A percentile compares a stretch with the other conserved stretches of the same genome.
Conservation (phyloP, 2,113 vertebrate genomes). For the Brachyhypopomus gauderio region DNA sequence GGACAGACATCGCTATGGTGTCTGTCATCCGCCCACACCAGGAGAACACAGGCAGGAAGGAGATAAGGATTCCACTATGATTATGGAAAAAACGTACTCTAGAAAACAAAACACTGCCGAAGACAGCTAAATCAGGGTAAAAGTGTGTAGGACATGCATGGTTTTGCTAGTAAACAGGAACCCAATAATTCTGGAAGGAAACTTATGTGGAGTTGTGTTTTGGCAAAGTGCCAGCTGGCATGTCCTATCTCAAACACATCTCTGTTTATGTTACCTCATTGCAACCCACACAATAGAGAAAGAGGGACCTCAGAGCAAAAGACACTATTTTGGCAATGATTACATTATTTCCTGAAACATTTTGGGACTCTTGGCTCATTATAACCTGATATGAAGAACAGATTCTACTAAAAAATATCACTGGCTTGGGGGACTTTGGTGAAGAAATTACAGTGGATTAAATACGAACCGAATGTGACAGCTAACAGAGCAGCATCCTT, state of each 20-base stretch:
- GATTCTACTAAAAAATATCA: background rate
- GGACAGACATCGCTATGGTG: background rate
- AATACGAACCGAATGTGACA: background rate
- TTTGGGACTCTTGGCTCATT: background rate
- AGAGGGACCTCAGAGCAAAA: background rate
- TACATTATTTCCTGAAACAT: background rate
- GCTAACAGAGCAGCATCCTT: background rate
- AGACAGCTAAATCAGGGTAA: background rate
- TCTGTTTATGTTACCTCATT: constrained; percentile 15
- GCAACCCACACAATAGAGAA: background rate
- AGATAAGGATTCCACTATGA: background rate
- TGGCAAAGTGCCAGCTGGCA: background rate
- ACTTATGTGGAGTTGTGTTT: background rate
- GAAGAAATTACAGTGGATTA: background rate
- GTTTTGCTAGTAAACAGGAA: background rate
- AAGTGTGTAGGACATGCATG: background rate
- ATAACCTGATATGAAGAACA: background rate
- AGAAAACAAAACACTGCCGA: background rate
- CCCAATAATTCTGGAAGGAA: background rate
- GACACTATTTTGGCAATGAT: background rate
- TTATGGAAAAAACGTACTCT: background rate
- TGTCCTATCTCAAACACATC: constrained; percentile 11
- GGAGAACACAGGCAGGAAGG: background rate
- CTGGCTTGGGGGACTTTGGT: background rate
- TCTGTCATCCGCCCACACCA: background rate